Evolutionary conservation across 2,113 vertebrate species (phyloP), one percentile per base, ranked within the genome.

Genomic region (Seriola rivoliana): DNA sequence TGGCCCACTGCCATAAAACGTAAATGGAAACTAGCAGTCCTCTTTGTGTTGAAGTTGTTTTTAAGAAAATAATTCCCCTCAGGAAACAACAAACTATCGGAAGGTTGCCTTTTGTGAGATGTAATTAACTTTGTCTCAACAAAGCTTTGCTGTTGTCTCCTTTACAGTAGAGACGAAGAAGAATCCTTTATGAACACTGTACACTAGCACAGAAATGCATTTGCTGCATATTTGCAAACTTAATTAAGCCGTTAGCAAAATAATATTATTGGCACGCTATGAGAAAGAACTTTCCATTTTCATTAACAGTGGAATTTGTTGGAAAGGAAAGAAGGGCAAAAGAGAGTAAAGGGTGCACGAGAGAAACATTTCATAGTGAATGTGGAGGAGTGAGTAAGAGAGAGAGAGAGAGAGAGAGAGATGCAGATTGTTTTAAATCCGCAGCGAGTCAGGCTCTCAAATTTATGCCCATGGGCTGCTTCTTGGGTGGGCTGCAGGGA

Each of bases 381-480:
- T 72, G 84, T 84, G 84, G 81, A 92, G 84, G 76, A 80, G 86
- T 85, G 81, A 71, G 86, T 70, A 52, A 13, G 71, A 71, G 85
- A 78, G 75, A 75, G 82, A 48, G 84, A 78, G 71, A 60, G 90
- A 89, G 89, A 75, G 92, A 89, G 92, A 92, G 94, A 93, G 89
- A 92, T 90, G 82, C 91, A 95, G 94, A 95, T 95, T 94, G 95
- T 94, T 94, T 95, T 95, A 95, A 96, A 95, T 94, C 94, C 91
- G 71, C 93, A 93, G 93, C 94, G 88, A 95, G 91, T 95, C 95
- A 95, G 91, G 81, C 94, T 95, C 95, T 95, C 94, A 95, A 94
- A 96, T 96, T 94, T 95, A 96, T 95, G 95, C 95, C 95, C 93
- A 95, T 94, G 92, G 94, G 95, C 94, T 92, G 90, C 95, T 96